Percentiles rank a stretch among this genome's conserved stretches.
Evolutionary conservation across 2,797 vertebrate genomes (phyloP).

Genomic region (Hoplostethus mediterraneus): DNA sequence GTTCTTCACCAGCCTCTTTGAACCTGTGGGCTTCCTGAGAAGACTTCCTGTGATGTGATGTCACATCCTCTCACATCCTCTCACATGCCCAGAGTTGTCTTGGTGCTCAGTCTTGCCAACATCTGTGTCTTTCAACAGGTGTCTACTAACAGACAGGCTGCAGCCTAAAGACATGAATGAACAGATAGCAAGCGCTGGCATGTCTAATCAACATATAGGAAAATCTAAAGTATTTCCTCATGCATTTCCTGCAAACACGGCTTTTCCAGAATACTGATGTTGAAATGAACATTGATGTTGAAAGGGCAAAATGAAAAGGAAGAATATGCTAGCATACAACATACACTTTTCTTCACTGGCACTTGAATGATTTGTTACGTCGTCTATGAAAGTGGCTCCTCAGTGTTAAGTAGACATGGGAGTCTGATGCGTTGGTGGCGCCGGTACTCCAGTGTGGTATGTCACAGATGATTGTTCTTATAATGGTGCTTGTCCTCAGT

Average conservation of each 20-base stretch:
- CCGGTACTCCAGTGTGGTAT: constrained; percentile 19
- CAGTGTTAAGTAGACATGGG: neutral
- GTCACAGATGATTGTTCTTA: constrained; percentile 26
- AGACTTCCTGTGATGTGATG: neutral
- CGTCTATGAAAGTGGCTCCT: neutral
- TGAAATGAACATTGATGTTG: neutral
- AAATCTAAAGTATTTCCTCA: neutral
- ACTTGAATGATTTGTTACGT: no score
- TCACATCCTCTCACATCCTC: constrained; percentile 4
- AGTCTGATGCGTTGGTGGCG: neutral
- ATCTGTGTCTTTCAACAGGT: no score
- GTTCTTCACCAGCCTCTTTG: neutral
- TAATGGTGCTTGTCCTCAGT: neutral
- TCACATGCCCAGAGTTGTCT: neutral
- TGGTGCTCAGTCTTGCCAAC: neutral
- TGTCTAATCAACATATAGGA: neutral
- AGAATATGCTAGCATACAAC: no score
- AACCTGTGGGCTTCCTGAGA: neutral
- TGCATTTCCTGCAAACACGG: neutral
- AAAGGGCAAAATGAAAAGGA: neutral
- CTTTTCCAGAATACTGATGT: neutral
- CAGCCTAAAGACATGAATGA: neutral
- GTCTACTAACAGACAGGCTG: neutral
- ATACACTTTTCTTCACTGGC: no score
- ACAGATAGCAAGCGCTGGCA: constrained; percentile 23